These are phyloP conservation scores for Bombus superbus DNA, from an alignment of 1,140 invertebrate genomes.

Conservation along the genomic window DNA sequence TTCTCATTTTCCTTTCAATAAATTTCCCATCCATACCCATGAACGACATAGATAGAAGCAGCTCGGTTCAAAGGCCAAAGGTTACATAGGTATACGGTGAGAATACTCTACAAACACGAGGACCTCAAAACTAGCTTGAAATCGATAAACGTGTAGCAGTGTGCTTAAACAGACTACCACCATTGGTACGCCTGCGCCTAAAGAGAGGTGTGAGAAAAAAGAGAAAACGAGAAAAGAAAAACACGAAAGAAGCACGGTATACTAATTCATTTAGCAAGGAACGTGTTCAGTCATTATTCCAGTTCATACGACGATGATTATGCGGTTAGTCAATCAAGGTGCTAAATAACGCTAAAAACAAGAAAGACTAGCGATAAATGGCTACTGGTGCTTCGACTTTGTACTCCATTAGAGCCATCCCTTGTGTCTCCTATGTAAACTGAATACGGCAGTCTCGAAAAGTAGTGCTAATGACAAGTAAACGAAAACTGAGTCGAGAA, in stretches of 20 bases:
- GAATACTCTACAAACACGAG: not conserved
- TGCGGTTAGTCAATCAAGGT: slow-evolving; percentile 63
- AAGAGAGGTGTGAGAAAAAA: slow-evolving; percentile 22
- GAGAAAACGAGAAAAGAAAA: not conserved
- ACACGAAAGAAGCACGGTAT: slow-evolving; percentile 31
- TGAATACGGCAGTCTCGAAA: slow-evolving; percentile 21
- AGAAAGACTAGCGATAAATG: slow-evolving; percentile 60
- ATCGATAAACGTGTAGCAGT: slow-evolving; percentile 62
- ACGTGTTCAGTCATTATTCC: slow-evolving; percentile 57
- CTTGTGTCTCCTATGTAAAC: slow-evolving; percentile 57
- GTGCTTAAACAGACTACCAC: slow-evolving; percentile 34
- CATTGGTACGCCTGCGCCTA: slow-evolving; percentile 64
- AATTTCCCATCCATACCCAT: not conserved
- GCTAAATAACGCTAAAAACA: slow-evolving; percentile 72
- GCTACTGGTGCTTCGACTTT: slow-evolving; percentile 39
- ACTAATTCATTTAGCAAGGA: slow-evolving; percentile 69
- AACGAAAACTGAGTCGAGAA: slow-evolving; percentile 37
- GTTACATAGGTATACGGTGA: not conserved
- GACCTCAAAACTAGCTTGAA: slow-evolving; percentile 38
- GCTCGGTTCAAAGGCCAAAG: slow-evolving; percentile 19
- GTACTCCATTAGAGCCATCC: slow-evolving; percentile 60
- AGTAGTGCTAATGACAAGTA: slow-evolving; percentile 54
- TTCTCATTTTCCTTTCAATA: not conserved
- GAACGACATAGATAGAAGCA: not conserved
- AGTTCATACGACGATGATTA: slow-evolving; percentile 66